These are phyloP conservation scores for Tylochromis polylepis DNA, from an alignment of 2,113 vertebrate species.

Conservation along the genomic window DNA sequence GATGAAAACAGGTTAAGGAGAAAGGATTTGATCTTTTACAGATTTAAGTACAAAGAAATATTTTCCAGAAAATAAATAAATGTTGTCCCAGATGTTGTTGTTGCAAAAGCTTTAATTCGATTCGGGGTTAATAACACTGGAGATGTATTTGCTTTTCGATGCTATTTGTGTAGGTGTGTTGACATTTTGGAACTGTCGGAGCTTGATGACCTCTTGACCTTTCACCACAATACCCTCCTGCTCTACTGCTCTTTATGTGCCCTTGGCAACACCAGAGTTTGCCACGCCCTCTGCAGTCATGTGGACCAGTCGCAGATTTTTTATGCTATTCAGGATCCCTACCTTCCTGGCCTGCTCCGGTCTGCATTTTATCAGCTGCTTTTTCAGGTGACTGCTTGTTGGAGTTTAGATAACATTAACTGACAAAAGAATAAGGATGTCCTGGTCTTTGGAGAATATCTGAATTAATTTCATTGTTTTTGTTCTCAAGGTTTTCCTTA, in stretches of 20 bases:
- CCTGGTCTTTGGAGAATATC: not conserved
- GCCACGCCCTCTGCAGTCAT: slow-evolving; percentile 89
- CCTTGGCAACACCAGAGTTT: slow-evolving; percentile 87
- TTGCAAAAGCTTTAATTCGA: not conserved
- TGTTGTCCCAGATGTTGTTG: not conserved
- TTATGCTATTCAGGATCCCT: slow-evolving; percentile 84
- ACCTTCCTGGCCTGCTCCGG: slow-evolving; percentile 84
- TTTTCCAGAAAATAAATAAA: not conserved
- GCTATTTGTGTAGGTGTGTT: slow-evolving; percentile 73
- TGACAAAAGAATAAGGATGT: not conserved
- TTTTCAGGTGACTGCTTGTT: slow-evolving; percentile 65
- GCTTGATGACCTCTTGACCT: slow-evolving; percentile 81
- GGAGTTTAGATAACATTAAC: not conserved
- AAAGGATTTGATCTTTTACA: not conserved
- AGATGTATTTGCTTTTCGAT: not conserved
- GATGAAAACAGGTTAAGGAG: slow-evolving; percentile 85
- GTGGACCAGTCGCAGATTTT: slow-evolving; percentile 90
- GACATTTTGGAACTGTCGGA: slow-evolving; percentile 92
- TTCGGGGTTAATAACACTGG: not conserved
- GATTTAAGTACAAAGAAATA: not conserved
- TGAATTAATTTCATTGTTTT: not conserved
- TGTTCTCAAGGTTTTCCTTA: slow-evolving; percentile 79
- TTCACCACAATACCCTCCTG: slow-evolving; percentile 87
- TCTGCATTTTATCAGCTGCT: slow-evolving; percentile 89
- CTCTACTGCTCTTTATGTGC: slow-evolving; percentile 89